Percentiles rank a stretch among this genome's conserved stretches.
Conservation (phyloP, 2,113 vertebrate genomes). For the Scytalopus superciliaris region DNA sequence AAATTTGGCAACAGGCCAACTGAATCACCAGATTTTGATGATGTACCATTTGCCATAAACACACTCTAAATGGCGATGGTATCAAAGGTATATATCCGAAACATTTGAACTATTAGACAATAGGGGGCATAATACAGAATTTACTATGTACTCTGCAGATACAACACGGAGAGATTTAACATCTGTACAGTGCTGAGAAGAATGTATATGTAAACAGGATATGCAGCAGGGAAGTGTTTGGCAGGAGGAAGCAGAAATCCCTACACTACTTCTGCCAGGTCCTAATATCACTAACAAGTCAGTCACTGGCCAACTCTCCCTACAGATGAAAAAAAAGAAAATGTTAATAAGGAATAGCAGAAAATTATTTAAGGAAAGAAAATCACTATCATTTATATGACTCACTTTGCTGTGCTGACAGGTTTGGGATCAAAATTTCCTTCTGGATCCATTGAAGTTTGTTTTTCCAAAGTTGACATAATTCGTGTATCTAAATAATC, state of each 20-base stretch:
- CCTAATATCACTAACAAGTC: not conserved
- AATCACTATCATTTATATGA: not conserved
- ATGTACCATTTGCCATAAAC: not conserved
- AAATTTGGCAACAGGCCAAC: not conserved
- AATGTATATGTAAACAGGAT: not conserved
- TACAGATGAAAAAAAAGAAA: not conserved
- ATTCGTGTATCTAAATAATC: constrained; percentile 93
- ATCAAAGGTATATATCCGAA: not conserved
- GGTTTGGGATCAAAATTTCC: constrained; percentile 98
- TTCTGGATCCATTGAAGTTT: constrained; percentile 87
- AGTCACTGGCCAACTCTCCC: not conserved
- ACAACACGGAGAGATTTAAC: not conserved
- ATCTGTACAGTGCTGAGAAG: not conserved
- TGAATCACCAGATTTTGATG: not conserved
- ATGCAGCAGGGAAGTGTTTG: not conserved
- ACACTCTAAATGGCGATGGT: not conserved
- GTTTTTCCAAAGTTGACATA: constrained; percentile 85
- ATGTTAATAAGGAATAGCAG: not conserved
- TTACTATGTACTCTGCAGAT: not conserved
- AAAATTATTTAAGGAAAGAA: not conserved
- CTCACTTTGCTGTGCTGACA: constrained; percentile 92
- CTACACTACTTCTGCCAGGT: not conserved
- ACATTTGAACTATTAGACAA: not conserved
- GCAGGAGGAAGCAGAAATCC: not conserved
- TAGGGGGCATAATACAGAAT: not conserved